Evolutionary conservation across 2,113 vertebrate species (phyloP).

Genomic region (Chunga burmeisteri): DNA sequence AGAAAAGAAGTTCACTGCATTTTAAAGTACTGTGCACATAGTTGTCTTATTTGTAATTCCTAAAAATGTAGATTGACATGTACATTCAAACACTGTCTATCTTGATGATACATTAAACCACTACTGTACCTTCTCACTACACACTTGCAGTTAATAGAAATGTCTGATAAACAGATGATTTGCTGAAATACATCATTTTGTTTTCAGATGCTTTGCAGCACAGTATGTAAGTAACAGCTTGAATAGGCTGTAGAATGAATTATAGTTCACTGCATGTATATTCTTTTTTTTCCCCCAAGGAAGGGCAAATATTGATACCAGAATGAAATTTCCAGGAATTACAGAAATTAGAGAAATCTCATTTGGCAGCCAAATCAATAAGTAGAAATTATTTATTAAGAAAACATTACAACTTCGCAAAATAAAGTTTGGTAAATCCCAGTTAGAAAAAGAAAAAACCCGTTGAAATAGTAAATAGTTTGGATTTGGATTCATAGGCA

Average conservation of each 20-base stretch:
- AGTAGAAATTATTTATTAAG: neutral
- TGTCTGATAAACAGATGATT: neutral
- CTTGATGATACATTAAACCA: constrained; percentile 30
- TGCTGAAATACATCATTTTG: neutral
- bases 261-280: neutral
- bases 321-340: neutral
- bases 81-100: constrained; percentile 15
- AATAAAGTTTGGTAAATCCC: neutral
- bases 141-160: constrained; percentile 4
- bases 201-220: neutral
- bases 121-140: neutral
- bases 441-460: neutral
- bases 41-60: constrained; percentile 32
- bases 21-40: constrained; percentile 33
- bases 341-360: neutral
- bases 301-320: neutral
- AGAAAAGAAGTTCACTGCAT: constrained; percentile 1
- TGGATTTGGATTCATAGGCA: neutral
- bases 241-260: neutral
- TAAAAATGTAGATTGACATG: constrained; percentile 24
- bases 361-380: neutral
- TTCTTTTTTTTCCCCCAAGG: neutral
- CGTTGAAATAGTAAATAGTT: neutral
- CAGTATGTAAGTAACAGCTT: neutral
- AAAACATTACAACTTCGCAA: neutral